phyloP scores from a whole-genome alignment of 2,113 vertebrate genomes.

The Zosterops borbonicus region DNA sequence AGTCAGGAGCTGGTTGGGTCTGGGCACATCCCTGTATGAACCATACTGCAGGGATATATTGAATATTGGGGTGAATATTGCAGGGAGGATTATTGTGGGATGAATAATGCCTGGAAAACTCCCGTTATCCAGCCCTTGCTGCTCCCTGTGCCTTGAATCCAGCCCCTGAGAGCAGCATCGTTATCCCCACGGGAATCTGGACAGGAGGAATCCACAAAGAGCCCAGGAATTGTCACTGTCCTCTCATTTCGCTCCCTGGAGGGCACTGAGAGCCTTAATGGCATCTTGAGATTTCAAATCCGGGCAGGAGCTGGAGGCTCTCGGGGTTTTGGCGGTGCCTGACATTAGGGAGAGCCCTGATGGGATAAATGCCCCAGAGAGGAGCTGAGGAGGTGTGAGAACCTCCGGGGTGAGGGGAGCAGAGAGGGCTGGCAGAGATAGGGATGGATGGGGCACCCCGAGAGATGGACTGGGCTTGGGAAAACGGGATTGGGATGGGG shows the following conservation, averaged over 20 bases:
- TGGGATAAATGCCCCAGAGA: neutral
- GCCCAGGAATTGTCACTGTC: neutral
- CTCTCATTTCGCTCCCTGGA: neutral
- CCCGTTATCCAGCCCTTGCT: neutral
- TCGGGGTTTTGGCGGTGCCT: neutral
- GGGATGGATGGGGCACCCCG: neutral
- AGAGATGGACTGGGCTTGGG: neutral
- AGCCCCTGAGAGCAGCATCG: neutral
- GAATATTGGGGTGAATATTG: neutral
- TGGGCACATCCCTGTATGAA: neutral
- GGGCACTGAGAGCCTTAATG: neutral
- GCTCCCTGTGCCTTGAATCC: neutral
- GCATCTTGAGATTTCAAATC: conserved; percentile 39
- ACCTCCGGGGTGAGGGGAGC: neutral
- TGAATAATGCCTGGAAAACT: neutral
- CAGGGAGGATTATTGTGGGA: neutral
- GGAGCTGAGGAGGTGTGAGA: conserved; percentile 1
- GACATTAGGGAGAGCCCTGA: conserved; percentile 28
- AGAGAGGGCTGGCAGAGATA: neutral
- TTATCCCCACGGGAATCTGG: neutral
- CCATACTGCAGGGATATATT: too few species aligned
- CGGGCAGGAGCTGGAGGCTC: neutral
- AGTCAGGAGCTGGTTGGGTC: neutral
- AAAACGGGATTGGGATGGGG: too few species aligned
- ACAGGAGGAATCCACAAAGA: neutral